A percentile compares a stretch with the other conserved stretches of the same genome.
Evolutionary conservation across 1,140 invertebrate species (phyloP).

Genomic region (Atopsyche davidsoni): DNA sequence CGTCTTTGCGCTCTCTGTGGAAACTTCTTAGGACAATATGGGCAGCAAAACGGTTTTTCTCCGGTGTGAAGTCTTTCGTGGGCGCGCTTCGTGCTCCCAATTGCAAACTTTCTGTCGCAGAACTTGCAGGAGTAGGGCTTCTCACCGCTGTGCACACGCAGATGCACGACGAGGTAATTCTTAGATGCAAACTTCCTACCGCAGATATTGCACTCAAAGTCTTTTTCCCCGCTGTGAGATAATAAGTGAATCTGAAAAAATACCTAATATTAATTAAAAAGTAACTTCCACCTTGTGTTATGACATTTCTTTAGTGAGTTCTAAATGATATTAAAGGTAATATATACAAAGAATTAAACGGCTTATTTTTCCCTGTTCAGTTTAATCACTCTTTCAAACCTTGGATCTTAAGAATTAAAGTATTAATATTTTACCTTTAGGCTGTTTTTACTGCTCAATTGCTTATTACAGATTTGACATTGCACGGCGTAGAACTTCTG

Average conservation of each 20-base stretch:
- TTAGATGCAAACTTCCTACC: conserved; percentile 14
- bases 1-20: conserved; percentile 9
- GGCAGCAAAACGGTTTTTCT: conserved; percentile 48
- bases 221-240: conserved; percentile 21
- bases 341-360: too few relatives aligned
- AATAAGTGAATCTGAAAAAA: conserved; percentile 24
- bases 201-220: conserved; percentile 21
- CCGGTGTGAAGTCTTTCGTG: conserved; percentile 57
- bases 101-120: conserved; percentile 12
- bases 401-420: too few relatives aligned
- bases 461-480: too few relatives aligned
- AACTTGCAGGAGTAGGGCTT: conserved; percentile 30
- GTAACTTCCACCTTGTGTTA: too few relatives aligned
- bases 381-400: too few relatives aligned
- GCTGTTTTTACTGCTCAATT: not conserved
- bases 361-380: too few relatives aligned
- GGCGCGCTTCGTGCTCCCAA: not conserved
- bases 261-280: conserved; percentile 4
- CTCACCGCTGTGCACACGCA: conserved; percentile 34
- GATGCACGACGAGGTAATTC: conserved; percentile 10
- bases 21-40: conserved; percentile 38
- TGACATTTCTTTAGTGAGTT: too few relatives aligned
- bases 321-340: too few relatives aligned
- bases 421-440: not conserved
- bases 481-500: too few relatives aligned